phyloP scores from a whole-genome alignment of 2,113 vertebrate genomes.

The Hemibagrus wyckioides region DNA sequence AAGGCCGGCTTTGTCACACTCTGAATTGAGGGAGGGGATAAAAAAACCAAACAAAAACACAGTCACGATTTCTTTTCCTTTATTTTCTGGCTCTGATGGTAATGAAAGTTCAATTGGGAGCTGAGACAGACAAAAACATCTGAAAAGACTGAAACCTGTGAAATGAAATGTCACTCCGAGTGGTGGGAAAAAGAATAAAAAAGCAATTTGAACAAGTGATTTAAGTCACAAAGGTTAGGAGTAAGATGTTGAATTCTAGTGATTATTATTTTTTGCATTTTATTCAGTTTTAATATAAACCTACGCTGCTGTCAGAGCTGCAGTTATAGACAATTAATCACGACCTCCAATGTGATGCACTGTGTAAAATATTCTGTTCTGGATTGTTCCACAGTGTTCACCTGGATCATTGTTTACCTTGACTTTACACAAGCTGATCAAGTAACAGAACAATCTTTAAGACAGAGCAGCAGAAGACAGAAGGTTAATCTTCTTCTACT shows the following conservation, averaged over 20 bases:
- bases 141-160: background rate
- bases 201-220: background rate
- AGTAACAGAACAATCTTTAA: background rate
- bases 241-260: background rate
- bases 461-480: background rate
- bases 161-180: background rate
- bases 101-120: background rate
- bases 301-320: background rate
- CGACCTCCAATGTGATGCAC: background rate
- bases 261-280: background rate
- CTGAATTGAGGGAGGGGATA: constrained; percentile 31
- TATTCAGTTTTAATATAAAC: background rate
- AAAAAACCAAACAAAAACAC: background rate
- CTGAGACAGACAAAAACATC: background rate
- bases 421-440: background rate
- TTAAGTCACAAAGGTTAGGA: background rate
- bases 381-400: background rate
- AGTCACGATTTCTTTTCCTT: background rate
- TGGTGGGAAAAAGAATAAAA: background rate
- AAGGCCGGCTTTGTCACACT: constrained; percentile 39
- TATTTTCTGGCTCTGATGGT: background rate
- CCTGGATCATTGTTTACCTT: background rate
- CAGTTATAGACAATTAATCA: background rate
- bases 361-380: background rate
- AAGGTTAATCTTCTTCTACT: too few species aligned